phyloP scores from a whole-genome alignment of 2,888 invertebrate genomes.

The Onchidella celtica region DNA sequence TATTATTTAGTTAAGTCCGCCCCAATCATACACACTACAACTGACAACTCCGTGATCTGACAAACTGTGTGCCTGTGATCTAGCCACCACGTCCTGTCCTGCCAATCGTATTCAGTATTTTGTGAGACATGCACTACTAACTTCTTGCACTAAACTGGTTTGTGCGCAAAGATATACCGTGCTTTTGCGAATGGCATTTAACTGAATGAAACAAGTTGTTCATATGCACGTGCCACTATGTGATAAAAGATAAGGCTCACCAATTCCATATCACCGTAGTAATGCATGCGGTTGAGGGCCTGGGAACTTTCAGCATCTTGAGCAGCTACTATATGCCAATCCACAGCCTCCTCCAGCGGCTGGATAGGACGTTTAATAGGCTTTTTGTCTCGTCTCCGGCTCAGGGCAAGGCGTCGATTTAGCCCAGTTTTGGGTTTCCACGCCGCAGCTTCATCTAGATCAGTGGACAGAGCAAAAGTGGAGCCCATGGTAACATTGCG shows the following conservation, averaged over 20 bases:
- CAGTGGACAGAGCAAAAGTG: constrained; percentile 2
- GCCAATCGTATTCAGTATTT: too few species aligned
- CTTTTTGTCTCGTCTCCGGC: constrained; percentile 7
- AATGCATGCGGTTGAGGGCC: background rate
- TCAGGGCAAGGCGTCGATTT: background rate
- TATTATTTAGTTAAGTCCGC: too few species aligned
- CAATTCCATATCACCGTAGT: constrained; percentile 33
- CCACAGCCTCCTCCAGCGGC: background rate
- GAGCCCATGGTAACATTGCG: background rate
- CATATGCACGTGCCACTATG: background rate
- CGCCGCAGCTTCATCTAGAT: background rate
- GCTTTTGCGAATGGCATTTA: too few species aligned
- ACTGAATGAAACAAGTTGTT: too few species aligned
- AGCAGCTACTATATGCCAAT: background rate
- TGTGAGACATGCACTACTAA: too few species aligned
- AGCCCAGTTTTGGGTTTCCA: background rate
- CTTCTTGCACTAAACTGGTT: too few species aligned
- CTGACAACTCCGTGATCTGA: too few species aligned
- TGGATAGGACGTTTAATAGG: background rate
- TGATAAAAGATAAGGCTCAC: background rate
- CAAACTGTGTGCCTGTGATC: too few species aligned
- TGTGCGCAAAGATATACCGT: too few species aligned
- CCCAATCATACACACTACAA: too few species aligned
- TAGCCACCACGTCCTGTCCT: too few species aligned
- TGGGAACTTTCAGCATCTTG: background rate